Percentiles rank a stretch among this genome's conserved stretches.
phyloP scores from a whole-genome alignment of 1,140 invertebrate genomes.

The Archivesica marissinica region DNA sequence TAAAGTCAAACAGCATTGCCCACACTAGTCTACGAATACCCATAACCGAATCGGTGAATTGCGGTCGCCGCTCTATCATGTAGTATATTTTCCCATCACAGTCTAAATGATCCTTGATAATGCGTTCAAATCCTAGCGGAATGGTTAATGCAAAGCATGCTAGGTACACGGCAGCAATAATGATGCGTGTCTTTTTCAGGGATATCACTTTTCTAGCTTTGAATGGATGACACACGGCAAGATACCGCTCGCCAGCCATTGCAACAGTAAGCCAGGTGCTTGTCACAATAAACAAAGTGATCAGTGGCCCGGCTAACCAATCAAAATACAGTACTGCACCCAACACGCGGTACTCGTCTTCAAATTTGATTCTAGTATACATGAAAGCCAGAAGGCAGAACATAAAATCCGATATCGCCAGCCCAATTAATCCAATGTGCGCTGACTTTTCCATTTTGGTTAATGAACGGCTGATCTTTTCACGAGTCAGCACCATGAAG shows the following conservation, averaged over 20 bases:
- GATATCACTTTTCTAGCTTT: constrained; percentile 80
- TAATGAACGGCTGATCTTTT: constrained; percentile 78
- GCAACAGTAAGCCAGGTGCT: constrained; percentile 82
- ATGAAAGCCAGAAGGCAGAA: constrained; percentile 80
- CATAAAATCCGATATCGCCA: constrained; percentile 81
- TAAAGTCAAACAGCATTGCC: constrained; percentile 78
- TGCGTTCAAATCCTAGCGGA: constrained; percentile 78
- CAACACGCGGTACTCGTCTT: constrained; percentile 65
- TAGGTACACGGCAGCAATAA: constrained; percentile 74
- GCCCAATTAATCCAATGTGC: constrained; percentile 80
- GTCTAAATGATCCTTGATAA: constrained; percentile 65
- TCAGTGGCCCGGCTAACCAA: constrained; percentile 75
- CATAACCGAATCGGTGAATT: constrained; percentile 66
- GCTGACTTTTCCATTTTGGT: constrained; percentile 82
- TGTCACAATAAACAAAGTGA: constrained; percentile 81
- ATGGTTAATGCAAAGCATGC: constrained; percentile 74
- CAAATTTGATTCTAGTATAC: constrained; percentile 71
- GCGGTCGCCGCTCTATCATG: constrained; percentile 59
- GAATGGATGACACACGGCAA: constrained; percentile 82
- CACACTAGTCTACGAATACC: constrained; percentile 72
- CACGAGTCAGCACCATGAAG: constrained; percentile 80
- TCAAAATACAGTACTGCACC: constrained; percentile 71
- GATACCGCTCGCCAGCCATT: constrained; percentile 81
- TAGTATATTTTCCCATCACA: constrained; percentile 70
- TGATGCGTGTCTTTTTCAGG: constrained; percentile 75